Conservation (phyloP, 2,888 invertebrate genomes). For the Ochropleura plecta region DNA sequence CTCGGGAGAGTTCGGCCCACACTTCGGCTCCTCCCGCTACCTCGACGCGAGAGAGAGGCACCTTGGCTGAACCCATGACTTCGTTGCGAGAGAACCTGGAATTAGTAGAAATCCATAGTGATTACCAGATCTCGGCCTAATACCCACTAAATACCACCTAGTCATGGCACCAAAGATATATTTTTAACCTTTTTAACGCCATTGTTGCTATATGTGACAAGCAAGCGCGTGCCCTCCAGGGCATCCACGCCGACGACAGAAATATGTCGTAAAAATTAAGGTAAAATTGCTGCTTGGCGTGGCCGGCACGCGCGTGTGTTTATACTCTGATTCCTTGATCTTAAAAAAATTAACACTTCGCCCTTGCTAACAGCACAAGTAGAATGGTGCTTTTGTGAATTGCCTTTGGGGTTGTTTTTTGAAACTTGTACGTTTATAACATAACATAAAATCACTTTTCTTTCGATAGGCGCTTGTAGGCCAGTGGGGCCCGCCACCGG, state of each 20-base stretch:
- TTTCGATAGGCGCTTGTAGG: background rate
- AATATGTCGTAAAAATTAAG: too few relatives aligned
- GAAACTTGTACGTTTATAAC: background rate
- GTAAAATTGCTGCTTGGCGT: too few relatives aligned
- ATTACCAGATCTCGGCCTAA: background rate
- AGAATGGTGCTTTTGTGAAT: background rate
- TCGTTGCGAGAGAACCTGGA: conserved; percentile 95
- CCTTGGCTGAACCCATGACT: conserved; percentile 95
- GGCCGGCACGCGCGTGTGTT: too few relatives aligned
- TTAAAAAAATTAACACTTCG: background rate
- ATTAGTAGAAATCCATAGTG: background rate
- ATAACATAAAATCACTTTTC: background rate
- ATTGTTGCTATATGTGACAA: too few relatives aligned
- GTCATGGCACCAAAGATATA: background rate
- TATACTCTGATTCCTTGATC: too few relatives aligned
- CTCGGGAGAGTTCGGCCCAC: conserved; percentile 96
- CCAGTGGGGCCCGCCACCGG: too few relatives aligned
- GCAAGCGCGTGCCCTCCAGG: too few relatives aligned
- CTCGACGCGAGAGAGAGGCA: conserved; percentile 94
- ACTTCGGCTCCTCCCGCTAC: conserved; percentile 94
- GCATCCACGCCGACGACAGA: too few relatives aligned
- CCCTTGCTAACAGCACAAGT: background rate
- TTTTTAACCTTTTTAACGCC: background rate
- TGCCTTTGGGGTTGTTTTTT: background rate
- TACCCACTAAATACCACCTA: background rate